phyloP scores from a whole-genome alignment of 2,888 invertebrate genomes.

The Cephus pulcher region DNA sequence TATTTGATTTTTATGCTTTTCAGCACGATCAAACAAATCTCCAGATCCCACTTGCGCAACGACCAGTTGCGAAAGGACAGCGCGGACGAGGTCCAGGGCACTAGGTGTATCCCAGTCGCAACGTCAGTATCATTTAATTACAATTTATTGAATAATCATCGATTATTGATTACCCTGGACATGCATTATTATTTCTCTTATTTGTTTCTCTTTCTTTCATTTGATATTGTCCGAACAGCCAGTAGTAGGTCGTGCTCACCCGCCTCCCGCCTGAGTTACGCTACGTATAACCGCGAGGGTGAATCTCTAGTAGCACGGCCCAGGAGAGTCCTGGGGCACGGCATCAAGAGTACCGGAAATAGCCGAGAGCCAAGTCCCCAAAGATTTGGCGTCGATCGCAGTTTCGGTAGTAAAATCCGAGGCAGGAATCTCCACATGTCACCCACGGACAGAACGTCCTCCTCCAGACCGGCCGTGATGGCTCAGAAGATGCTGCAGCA shows the following conservation, averaged over 20 bases:
- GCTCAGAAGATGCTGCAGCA: slow-evolving; percentile 88
- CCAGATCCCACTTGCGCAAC: slow-evolving; percentile 68
- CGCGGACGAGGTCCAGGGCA: slow-evolving; percentile 73
- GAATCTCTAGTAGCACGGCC: slow-evolving; percentile 69
- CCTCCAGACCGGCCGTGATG: slow-evolving; percentile 72
- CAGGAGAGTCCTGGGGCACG: slow-evolving; percentile 74
- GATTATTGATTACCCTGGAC: background rate
- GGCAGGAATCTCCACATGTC: slow-evolving; percentile 60
- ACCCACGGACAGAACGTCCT: slow-evolving; percentile 70
- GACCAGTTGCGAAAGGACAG: slow-evolving; percentile 73
- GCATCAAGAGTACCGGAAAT: slow-evolving; percentile 59
- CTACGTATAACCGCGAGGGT: slow-evolving; percentile 73
- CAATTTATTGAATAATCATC: background rate
- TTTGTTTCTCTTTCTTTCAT: background rate
- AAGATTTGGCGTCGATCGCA: slow-evolving; percentile 60
- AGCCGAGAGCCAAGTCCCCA: slow-evolving; percentile 68
- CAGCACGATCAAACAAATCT: slow-evolving; percentile 77
- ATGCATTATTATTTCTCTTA: background rate
- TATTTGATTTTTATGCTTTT: slow-evolving; percentile 25
- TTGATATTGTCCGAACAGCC: slow-evolving; percentile 70
- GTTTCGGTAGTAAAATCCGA: slow-evolving; percentile 57
- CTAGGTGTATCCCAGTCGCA: slow-evolving; percentile 92
- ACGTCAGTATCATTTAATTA: slow-evolving; percentile 74
- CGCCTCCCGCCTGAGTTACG: slow-evolving; percentile 84
- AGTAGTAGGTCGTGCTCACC: slow-evolving; percentile 95